A percentile compares a stretch with the other conserved stretches of the same genome.
Conservation (phyloP, 2,888 invertebrate species). For the Lampropteryx suffumata region DNA sequence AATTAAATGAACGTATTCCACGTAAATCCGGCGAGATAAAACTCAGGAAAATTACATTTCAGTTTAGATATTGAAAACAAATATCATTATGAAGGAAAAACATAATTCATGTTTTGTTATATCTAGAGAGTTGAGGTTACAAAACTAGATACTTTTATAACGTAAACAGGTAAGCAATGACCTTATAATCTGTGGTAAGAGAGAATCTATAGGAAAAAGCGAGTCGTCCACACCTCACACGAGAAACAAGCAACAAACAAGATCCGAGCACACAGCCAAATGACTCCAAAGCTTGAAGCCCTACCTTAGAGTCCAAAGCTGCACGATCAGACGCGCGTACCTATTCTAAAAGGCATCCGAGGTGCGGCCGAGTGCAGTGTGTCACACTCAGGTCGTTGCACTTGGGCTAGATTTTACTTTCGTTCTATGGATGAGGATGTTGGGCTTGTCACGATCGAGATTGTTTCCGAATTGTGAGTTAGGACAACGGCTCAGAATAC, state of each 20-base stretch:
- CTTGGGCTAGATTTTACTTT: constrained; percentile 74
- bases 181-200: constrained; percentile 25
- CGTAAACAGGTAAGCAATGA: constrained; percentile 14
- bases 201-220: constrained; percentile 34
- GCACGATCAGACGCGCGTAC: constrained; percentile 11
- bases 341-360: constrained; percentile 32
- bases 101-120: background rate
- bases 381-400: constrained; percentile 69
- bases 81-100: no score
- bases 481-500: constrained; percentile 20
- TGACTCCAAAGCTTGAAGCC: constrained; percentile 8
- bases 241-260: constrained; percentile 32
- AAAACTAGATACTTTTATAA: constrained; percentile 7
- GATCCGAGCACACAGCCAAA: constrained; percentile 15
- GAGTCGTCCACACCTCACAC: constrained; percentile 33
- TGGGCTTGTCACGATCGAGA: constrained; percentile 27
- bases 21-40: no score
- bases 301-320: constrained; percentile 17
- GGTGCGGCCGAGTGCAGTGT: constrained; percentile 66
- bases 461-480: constrained; percentile 33
- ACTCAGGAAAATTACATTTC: no score
- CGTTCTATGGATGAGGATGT: constrained; percentile 59
- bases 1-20: no score
- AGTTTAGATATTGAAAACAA: no score
- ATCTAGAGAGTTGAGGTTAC: constrained; percentile 5